A percentile compares a stretch with the other conserved stretches of the same genome.
Conservation (phyloP, 2,888 invertebrate species). For the Melieria picta region DNA sequence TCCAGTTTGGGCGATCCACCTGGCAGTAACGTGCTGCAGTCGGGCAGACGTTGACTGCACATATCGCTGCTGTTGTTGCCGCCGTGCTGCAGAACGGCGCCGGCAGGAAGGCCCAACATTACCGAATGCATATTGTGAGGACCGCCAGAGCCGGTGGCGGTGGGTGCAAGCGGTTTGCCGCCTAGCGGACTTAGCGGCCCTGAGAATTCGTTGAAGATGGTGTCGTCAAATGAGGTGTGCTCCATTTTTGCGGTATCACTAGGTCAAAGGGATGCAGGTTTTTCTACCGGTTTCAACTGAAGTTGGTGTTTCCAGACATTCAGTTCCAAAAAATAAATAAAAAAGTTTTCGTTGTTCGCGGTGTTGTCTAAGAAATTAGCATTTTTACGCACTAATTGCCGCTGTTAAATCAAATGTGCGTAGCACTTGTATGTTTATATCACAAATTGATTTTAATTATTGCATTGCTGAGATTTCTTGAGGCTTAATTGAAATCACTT, state of each 20-base stretch:
- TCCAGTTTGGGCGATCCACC: slow-evolving; percentile 62
- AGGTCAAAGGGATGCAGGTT: too few relatives aligned
- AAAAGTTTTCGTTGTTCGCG: too few relatives aligned
- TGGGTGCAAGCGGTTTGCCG: slow-evolving; percentile 63
- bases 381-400: too few relatives aligned
- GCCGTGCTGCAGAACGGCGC: slow-evolving; percentile 47
- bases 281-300: too few relatives aligned
- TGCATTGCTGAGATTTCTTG: slow-evolving; percentile 12
- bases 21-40: slow-evolving; percentile 64
- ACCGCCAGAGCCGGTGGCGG: slow-evolving; percentile 58
- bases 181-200: slow-evolving; percentile 69
- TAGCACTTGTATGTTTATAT: neutral
- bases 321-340: too few relatives aligned
- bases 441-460: slow-evolving; percentile 15
- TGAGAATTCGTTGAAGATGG: slow-evolving; percentile 80
- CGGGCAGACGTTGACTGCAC: slow-evolving; percentile 63
- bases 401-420: too few relatives aligned
- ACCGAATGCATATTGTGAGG: slow-evolving; percentile 72
- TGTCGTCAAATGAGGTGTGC: slow-evolving; percentile 78
- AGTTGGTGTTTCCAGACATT: too few relatives aligned
- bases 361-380: too few relatives aligned
- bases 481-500: slow-evolving; percentile 10
- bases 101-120: slow-evolving; percentile 71
- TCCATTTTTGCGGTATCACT: slow-evolving; percentile 69
- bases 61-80: slow-evolving; percentile 49